A percentile compares a stretch with the other conserved stretches of the same genome.
phyloP scores from a whole-genome alignment of 2,888 invertebrate genomes.

The Drosophila nigritarsus region DNA sequence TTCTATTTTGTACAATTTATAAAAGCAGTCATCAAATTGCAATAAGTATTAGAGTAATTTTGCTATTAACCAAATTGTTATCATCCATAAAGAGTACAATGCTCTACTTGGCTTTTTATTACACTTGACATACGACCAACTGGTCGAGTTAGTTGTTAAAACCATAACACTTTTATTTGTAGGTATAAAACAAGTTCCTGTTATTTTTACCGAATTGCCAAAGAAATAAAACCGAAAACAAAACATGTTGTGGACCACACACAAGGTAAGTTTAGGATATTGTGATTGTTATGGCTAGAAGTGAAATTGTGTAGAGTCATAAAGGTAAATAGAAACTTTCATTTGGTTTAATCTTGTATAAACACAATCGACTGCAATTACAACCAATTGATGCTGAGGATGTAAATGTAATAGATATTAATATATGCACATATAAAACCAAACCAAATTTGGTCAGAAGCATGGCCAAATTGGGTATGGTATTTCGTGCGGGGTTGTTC shows the following conservation, averaged over 20 bases:
- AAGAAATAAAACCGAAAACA: slow-evolving; percentile 16
- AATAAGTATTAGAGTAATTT: not conserved
- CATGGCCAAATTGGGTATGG: slow-evolving; percentile 19
- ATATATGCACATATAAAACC: not conserved
- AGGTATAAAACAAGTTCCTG: slow-evolving; percentile 47
- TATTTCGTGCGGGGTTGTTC: slow-evolving; percentile 16
- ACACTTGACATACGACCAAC: slow-evolving; percentile 28
- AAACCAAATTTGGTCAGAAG: slow-evolving; percentile 5
- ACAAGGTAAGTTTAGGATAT: slow-evolving; percentile 33
- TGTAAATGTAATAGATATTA: not conserved
- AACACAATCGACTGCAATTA: slow-evolving; percentile 35
- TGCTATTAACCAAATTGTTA: not conserved
- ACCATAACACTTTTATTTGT: slow-evolving; percentile 29
- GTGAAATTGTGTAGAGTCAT: slow-evolving; percentile 49
- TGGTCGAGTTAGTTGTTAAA: slow-evolving; percentile 29
- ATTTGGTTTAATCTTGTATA: slow-evolving; percentile 22
- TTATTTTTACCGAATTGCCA: slow-evolving; percentile 27
- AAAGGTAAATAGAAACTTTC: slow-evolving; percentile 48
- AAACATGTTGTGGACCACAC: slow-evolving; percentile 51
- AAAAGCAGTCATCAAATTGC: not conserved
- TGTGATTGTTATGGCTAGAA: slow-evolving; percentile 22
- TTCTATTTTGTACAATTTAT: not conserved
- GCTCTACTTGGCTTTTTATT: slow-evolving; percentile 22
- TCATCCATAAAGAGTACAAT: not conserved
- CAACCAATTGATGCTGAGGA: slow-evolving; percentile 27